Evolutionary conservation across 2,888 invertebrate genomes (phyloP).

Genomic region (Cenopis cana): DNA sequence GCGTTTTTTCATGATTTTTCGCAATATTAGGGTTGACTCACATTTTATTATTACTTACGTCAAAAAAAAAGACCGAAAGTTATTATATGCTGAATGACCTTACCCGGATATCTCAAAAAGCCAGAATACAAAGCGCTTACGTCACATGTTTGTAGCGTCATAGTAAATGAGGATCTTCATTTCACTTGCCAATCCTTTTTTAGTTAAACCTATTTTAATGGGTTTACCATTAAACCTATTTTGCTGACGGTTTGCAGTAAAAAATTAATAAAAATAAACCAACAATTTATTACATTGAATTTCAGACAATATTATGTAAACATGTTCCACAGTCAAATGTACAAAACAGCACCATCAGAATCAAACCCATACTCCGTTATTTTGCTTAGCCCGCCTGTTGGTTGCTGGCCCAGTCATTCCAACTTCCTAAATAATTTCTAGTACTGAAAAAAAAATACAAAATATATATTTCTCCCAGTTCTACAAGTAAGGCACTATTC

Average conservation of each 20-base stretch:
- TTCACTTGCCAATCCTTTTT: too few species aligned
- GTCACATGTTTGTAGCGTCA: too few species aligned
- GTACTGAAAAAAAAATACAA: slow-evolving; percentile 70
- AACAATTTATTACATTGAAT: slow-evolving; percentile 17
- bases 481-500: neutral
- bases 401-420: slow-evolving; percentile 84
- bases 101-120: too few species aligned
- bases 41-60: too few species aligned
- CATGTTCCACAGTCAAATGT: neutral
- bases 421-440: slow-evolving; percentile 85
- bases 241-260: neutral
- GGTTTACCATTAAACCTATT: too few species aligned
- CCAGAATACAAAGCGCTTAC: too few species aligned
- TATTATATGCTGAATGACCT: too few species aligned
- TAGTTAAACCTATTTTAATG: too few species aligned
- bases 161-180: too few species aligned
- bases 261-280: neutral
- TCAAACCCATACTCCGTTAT: neutral
- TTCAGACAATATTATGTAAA: slow-evolving; percentile 7
- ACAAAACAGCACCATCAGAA: slow-evolving; percentile 12
- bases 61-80: too few species aligned
- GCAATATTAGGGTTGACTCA: too few species aligned
- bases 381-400: slow-evolving; percentile 46
- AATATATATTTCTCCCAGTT: neutral
- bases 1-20: too few species aligned